A percentile compares a stretch with the other conserved stretches of the same genome.
Conservation (phyloP, 2,797 vertebrate species). For the Threskiornis aethiopicus region DNA sequence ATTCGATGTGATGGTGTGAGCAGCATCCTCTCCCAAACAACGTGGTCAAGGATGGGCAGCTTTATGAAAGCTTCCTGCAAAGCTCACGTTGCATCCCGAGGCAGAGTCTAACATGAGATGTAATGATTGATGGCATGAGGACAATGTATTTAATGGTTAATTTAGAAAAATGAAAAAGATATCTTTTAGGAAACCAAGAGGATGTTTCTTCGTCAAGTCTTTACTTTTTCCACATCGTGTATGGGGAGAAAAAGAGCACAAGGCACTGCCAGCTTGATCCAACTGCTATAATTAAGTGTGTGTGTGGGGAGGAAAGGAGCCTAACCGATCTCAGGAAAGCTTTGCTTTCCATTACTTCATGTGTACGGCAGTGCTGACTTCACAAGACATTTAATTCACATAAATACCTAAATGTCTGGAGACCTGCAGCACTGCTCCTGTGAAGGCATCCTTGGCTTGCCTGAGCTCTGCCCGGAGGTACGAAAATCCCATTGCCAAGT, state of each 20-base stretch:
- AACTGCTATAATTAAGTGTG: background rate
- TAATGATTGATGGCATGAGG: background rate
- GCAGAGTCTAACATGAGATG: background rate
- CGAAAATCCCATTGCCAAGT: fast-evolving
- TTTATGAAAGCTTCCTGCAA: background rate
- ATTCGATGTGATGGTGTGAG: background rate
- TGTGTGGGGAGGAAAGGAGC: background rate
- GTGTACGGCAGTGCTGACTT: background rate
- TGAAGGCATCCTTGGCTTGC: background rate
- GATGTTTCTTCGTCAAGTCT: background rate
- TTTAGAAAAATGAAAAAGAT: background rate
- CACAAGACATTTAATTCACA: background rate
- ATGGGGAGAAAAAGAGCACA: background rate
- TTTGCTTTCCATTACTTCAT: background rate
- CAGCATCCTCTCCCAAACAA: background rate
- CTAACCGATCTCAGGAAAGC: background rate
- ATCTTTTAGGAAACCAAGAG: background rate
- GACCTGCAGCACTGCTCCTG: background rate
- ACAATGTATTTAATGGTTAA: background rate
- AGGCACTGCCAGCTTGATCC: background rate
- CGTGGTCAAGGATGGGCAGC: background rate
- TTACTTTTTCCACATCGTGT: background rate
- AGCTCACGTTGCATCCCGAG: background rate
- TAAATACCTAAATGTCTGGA: background rate
- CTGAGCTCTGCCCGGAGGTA: background rate